Conservation (phyloP, 2,888 invertebrate species). For the Chorisops tibialis region DNA sequence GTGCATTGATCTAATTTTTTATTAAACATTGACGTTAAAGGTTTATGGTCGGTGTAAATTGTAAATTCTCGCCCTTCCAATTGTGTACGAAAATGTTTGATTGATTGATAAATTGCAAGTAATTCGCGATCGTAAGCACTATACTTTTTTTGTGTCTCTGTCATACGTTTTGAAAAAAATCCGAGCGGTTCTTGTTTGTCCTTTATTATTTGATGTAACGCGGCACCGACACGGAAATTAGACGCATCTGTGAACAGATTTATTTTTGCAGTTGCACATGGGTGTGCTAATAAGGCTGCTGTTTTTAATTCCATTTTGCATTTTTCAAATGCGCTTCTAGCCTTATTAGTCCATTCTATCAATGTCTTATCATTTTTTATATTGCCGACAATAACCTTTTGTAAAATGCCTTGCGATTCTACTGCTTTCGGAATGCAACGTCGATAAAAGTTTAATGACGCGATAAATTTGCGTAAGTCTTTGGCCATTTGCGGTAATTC, state of each 20-base stretch:
- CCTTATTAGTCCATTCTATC: not conserved
- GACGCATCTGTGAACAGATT: slow-evolving; percentile 39
- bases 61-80: slow-evolving; percentile 32
- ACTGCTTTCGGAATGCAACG: slow-evolving; percentile 37
- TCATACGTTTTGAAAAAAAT: slow-evolving; percentile 44
- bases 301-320: not conserved
- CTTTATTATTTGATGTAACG: slow-evolving; percentile 41
- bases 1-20: slow-evolving; percentile 41
- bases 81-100: slow-evolving; percentile 38
- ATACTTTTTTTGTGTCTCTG: slow-evolving; percentile 41
- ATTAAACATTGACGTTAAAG: slow-evolving; percentile 39
- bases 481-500: slow-evolving; percentile 38
- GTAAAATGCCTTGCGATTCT: slow-evolving; percentile 20
- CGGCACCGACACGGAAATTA: slow-evolving; percentile 44
- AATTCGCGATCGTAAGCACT: slow-evolving; percentile 46
- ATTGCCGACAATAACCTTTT: slow-evolving; percentile 16
- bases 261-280: slow-evolving; percentile 38
- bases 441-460: too few species aligned
- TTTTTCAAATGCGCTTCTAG: not conserved
- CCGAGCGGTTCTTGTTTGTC: slow-evolving; percentile 39
- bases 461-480: slow-evolving; percentile 36
- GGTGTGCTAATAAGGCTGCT: slow-evolving; percentile 41
- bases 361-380: slow-evolving; percentile 27
- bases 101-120: slow-evolving; percentile 43
- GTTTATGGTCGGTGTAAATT: slow-evolving; percentile 36